Evolutionary conservation across 2,888 invertebrate species (phyloP).

Genomic region (Conomelus anceps): DNA sequence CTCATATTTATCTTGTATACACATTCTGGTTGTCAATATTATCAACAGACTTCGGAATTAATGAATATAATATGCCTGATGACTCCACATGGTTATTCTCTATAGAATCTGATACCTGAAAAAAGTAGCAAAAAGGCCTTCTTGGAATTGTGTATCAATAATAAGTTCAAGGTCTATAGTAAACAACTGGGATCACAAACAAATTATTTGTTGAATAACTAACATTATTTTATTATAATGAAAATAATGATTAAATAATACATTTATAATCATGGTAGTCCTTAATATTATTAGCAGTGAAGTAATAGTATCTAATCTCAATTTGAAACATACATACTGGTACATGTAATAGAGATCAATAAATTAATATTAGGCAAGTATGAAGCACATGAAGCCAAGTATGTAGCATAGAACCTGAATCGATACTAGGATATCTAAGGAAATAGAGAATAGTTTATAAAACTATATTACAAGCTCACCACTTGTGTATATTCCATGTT

Average conservation of each 20-base stretch:
- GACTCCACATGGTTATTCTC: not conserved
- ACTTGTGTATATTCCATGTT: conserved; percentile 1
- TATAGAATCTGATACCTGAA: conserved; percentile 2
- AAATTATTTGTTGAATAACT: not conserved
- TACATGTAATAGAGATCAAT: not conserved
- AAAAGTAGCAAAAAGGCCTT: not conserved
- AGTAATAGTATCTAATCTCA: not conserved
- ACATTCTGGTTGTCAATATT: not conserved
- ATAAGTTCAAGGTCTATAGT: not conserved
- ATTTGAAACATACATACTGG: not conserved
- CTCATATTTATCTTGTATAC: not conserved
- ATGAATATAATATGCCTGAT: not conserved
- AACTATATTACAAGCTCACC: not conserved
- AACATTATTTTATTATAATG: not conserved
- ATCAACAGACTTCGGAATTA: conserved; percentile 5
- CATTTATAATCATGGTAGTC: not conserved
- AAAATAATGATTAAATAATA: not conserved
- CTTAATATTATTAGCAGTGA: not conserved
- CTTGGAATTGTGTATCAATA: conserved; percentile 1
- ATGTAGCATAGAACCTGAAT: not conserved
- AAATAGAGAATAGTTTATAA: not conserved
- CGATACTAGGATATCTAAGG: no score
- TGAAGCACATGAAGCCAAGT: not conserved
- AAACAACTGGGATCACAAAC: not conserved
- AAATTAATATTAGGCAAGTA: not conserved